phyloP scores from a whole-genome alignment of 2,113 vertebrate genomes.

The Charina bottae region DNA sequence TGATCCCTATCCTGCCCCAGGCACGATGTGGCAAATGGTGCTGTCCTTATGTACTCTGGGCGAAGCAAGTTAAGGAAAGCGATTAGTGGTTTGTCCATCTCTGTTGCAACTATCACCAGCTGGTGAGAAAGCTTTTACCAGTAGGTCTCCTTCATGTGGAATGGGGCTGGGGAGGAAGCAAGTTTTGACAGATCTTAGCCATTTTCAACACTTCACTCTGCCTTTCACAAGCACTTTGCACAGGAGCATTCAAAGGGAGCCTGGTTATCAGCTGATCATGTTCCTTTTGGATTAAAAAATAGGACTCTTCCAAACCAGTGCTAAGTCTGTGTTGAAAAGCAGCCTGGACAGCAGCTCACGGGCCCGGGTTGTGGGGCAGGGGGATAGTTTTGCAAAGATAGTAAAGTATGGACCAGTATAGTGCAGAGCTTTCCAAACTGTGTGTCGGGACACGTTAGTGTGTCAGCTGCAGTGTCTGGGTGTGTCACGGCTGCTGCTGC shows the following conservation, averaged over 20 bases:
- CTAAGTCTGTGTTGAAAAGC: no score
- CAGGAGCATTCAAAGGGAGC: not conserved
- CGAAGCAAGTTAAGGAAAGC: not conserved
- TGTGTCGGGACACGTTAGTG: no score
- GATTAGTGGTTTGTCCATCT: not conserved
- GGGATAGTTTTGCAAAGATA: no score
- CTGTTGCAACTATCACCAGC: not conserved
- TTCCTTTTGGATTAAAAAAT: not conserved
- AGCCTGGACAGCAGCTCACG: no score
- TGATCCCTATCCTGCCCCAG: not conserved
- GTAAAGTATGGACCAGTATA: not conserved
- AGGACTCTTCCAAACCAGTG: not conserved
- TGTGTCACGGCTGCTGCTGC: no score
- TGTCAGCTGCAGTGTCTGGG: no score
- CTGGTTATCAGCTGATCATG: not conserved
- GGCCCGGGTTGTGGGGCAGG: no score
- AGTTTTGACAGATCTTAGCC: not conserved
- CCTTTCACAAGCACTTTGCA: not conserved
- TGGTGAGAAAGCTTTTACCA: not conserved
- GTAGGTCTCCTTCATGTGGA: not conserved
- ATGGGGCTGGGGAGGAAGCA: not conserved
- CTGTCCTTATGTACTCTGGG: not conserved
- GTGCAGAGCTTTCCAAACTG: no score
- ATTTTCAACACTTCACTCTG: not conserved
- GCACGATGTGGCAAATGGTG: not conserved